Evolutionary conservation across 2,888 invertebrate genomes (phyloP).

Genomic region (Ditylenchus weischeri): DNA sequence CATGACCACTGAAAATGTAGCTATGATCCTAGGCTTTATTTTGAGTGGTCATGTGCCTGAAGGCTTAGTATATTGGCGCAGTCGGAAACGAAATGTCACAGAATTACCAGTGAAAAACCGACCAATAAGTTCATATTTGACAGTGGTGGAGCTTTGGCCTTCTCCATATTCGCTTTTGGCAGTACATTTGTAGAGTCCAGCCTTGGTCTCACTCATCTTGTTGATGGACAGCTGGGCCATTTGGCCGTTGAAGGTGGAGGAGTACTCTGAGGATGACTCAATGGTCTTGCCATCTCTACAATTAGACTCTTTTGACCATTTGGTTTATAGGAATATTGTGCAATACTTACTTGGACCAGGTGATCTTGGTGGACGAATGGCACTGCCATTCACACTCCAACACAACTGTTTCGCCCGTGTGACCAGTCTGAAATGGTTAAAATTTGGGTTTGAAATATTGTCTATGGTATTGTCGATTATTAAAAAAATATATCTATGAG

Average conservation of each 20-base stretch:
- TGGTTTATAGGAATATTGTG: neutral
- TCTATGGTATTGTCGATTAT: no score
- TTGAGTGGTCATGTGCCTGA: no score
- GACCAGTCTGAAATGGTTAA: constrained; percentile 38
- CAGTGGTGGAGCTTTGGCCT: constrained; percentile 52
- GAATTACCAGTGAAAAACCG: neutral
- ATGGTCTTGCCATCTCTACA: constrained; percentile 48
- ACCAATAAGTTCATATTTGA: constrained; percentile 44
- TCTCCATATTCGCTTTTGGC: constrained; percentile 56
- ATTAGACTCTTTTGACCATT: neutral
- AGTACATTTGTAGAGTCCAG: constrained; percentile 55
- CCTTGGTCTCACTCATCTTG: constrained; percentile 43
- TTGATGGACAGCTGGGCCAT: constrained; percentile 47
- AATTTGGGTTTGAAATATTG: no score
- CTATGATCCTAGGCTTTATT: no score
- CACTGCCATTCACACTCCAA: constrained; percentile 55
- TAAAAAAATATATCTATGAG: no score
- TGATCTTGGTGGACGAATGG: constrained; percentile 53
- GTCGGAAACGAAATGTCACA: no score
- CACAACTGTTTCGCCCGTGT: constrained; percentile 45
- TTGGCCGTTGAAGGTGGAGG: constrained; percentile 51
- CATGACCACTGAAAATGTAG: no score
- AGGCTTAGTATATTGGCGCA: no score
- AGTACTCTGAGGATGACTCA: constrained; percentile 36
- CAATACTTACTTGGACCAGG: constrained; percentile 52